phyloP scores from a whole-genome alignment of 1,140 invertebrate genomes.

The Halictus rubicundus region DNA sequence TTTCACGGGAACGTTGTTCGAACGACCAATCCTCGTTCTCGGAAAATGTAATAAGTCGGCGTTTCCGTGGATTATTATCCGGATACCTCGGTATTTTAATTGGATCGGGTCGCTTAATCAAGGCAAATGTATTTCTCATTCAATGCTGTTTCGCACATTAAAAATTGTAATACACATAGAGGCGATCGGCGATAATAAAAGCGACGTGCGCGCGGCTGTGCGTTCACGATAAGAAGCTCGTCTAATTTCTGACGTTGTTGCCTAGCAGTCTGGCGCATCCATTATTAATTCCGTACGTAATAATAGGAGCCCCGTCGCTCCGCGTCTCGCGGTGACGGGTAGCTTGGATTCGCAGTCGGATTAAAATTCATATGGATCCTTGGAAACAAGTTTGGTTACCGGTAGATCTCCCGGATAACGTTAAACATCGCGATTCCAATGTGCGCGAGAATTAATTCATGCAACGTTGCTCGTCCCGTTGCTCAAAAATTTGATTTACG shows the following conservation, averaged over 20 bases:
- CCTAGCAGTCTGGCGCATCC: constrained; percentile 46
- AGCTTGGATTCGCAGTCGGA: constrained; percentile 19
- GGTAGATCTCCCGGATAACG: not conserved
- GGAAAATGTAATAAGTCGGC: not conserved
- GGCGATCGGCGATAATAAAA: constrained; percentile 15
- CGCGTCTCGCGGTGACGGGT: not conserved
- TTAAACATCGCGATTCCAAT: not conserved
- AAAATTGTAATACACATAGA: constrained; percentile 34
- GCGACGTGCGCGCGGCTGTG: constrained; percentile 20
- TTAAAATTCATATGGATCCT: constrained; percentile 57
- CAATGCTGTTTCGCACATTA: constrained; percentile 24
- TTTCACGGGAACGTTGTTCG: not conserved
- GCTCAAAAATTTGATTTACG: not conserved
- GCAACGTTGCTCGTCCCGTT: not conserved
- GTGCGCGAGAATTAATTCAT: not conserved
- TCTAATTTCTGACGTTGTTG: constrained; percentile 51
- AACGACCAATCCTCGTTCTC: too few species aligned
- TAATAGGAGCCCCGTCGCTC: constrained; percentile 17
- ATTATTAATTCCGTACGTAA: constrained; percentile 56
- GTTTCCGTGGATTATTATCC: not conserved
- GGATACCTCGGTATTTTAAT: constrained; percentile 18
- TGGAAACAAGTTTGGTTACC: constrained; percentile 22
- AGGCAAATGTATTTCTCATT: constrained; percentile 26
- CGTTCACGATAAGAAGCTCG: constrained; percentile 48
- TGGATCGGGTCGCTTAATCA: constrained; percentile 1